These are phyloP conservation scores for Melanogrammus aeglefinus DNA, from an alignment of 2,797 vertebrate species.

Conservation along the genomic window DNA sequence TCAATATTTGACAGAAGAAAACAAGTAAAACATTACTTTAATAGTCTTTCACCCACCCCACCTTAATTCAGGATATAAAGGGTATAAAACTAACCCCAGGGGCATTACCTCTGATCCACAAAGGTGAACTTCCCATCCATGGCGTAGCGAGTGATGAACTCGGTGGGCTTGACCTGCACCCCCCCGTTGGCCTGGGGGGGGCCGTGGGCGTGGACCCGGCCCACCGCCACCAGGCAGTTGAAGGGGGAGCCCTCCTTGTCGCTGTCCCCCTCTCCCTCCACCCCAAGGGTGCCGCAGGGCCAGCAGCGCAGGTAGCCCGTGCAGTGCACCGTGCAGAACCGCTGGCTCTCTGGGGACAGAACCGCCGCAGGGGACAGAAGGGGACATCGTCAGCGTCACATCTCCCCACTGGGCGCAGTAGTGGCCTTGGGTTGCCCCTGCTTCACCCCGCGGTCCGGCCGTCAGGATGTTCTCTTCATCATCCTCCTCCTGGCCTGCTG, in stretches of 20 bases:
- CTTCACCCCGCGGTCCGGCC: too few species aligned
- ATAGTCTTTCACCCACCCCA: neutral
- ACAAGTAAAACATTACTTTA: too few species aligned
- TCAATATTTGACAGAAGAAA: neutral
- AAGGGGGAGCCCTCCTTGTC: conserved; percentile 82
- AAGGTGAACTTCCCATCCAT: conserved; percentile 96
- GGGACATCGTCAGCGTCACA: too few species aligned
- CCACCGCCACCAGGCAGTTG: conserved; percentile 91
- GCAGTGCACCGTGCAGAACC: conserved; percentile 91
- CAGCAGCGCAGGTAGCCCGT: conserved; percentile 93
- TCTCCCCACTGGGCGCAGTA: too few species aligned
- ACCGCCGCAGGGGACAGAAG: neutral
- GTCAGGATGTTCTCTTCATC: too few species aligned
- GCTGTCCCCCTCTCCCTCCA: conserved; percentile 77
- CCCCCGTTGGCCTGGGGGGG: conserved; percentile 78
- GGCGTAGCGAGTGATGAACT: conserved; percentile 90
- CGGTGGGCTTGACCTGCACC: conserved; percentile 84
- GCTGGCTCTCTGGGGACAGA: conserved; percentile 79
- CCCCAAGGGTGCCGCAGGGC: conserved; percentile 79
- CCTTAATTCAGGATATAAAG: neutral
- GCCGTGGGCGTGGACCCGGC: conserved; percentile 78
- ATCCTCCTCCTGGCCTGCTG: too few species aligned
- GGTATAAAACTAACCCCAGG: neutral
- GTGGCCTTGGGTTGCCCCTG: too few species aligned
- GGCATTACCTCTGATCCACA: conserved; percentile 88